Evolutionary conservation across 1,140 invertebrate species (phyloP), one percentile per base, ranked within the genome.

Genomic region (Diploscapter pachys): DNA sequence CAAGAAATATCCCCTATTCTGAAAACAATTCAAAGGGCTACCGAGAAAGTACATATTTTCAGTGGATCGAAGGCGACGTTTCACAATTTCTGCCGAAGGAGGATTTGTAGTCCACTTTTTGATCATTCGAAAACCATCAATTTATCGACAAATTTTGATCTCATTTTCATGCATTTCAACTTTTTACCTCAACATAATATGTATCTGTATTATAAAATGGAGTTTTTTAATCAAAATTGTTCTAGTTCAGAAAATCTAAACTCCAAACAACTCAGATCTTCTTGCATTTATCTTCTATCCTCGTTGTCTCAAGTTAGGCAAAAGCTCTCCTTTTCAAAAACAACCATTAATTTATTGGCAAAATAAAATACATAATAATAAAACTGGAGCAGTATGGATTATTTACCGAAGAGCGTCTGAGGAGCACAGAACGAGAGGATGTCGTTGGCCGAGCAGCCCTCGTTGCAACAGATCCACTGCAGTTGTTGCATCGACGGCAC

Each of bases 351-450:
- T 68, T 53, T 68, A 68, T 52, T 53, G 11, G 63, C 13, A 64
- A 50, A 65, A 65, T 8, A 50, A 68, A 50, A 65, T 9, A 50
- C 9, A 11, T 11, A 2, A 65, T 13, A 8, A 65, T 13, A 68
- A 64, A 5, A 50, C 6, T 5, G 13, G 63, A 31, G 6, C 9
- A 13, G 63, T 9, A 64, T 6, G 63, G 63, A 6, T 13, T 48
- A 50, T 13, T 48, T 68, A 68, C 66, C 66, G 31, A 31, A 68
- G 9, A 11, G 53, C 31, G 54, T 69, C 31, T 76, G 67, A 11
- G 77, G 77, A 57, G 63, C 77, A 69, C 77, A 78, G 59, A 76
- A 78, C 55, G 71, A 65, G 31, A 78, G 70, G 50, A 78, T 73
- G 63, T 78, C 77, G 31, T 65, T 68, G 11, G 76, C 57, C 6